These are phyloP conservation scores for Hemibagrus guttatus DNA, from an alignment of 2,797 vertebrate species.

Conservation along the genomic window DNA sequence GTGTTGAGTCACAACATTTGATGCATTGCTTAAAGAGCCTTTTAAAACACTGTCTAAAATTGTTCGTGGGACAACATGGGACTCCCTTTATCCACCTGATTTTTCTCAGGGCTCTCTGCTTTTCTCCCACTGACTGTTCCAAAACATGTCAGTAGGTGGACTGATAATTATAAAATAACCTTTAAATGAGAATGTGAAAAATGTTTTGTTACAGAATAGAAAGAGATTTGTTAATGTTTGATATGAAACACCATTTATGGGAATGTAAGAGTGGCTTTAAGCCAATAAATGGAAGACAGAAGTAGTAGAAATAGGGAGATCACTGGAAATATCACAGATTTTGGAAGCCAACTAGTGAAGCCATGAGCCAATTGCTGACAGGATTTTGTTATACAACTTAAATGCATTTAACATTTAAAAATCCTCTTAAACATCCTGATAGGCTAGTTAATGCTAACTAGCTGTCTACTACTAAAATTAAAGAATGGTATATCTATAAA, in stretches of 20 bases:
- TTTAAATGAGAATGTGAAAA: neutral
- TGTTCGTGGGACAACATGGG: neutral
- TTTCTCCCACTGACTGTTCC: neutral
- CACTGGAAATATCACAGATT: no score
- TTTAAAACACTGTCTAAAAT: neutral
- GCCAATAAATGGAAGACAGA: neutral
- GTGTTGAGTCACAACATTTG: neutral
- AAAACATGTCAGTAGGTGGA: neutral
- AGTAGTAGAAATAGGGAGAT: neutral
- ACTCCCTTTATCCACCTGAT: neutral
- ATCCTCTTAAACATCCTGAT: neutral
- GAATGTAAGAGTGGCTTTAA: neutral
- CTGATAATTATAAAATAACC: neutral
- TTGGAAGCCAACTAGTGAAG: neutral
- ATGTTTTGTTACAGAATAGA: neutral
- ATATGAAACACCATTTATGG: neutral
- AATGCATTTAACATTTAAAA: neutral
- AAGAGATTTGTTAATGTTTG: neutral
- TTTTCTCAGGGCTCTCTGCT: neutral
- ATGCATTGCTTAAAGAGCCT: neutral
- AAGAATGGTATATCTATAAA: neutral
- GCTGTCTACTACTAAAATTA: neutral
- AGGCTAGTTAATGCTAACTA: neutral
- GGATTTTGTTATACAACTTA: neutral
- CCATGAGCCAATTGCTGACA: neutral